Evolutionary conservation across 2,888 invertebrate species (phyloP), one percentile per base, ranked within the genome.

Genomic region (Meliscaeva auricollis): DNA sequence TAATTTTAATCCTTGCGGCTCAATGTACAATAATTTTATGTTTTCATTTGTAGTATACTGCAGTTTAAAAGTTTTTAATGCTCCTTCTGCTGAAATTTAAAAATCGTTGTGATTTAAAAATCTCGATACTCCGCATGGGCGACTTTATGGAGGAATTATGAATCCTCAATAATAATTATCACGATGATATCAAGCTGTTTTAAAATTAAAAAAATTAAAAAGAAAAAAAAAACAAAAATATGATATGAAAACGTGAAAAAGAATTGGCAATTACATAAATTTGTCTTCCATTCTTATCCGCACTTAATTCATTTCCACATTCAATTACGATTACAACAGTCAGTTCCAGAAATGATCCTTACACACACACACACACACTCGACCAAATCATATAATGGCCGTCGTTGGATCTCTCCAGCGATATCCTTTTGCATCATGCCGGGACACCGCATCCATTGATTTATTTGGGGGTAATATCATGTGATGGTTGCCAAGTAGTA

Each of bases 291-390:
- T 41, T 60, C 41, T n/a, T 26, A 41, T 60, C 60, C 60, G n/a
- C 68, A 69, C 64, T 85, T 76, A 76, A 85, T 85, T 76, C 80
- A 68, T 80, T 80, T 85, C 72, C 76, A 72, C 76, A 80, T 85
- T 85, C 80, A 85, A 85, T 80, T 85, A 72, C 52, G 62, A 56
- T 72, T 66, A 72, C 80, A 70, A 44, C 60, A 72, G 58, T 62
- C 52, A 58, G 52, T 41, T 62, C 35, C 30, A 50, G 41, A 56
- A 38, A 64, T 17, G 32, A 64, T 22, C 22, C 62, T 3, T 9
- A 9, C 8, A 0, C 3, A 26, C 26, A n/a, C 26, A 26, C 26
- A 48, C 20, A 46, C 11, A 17, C 3, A 22, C 13, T 7, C 22
- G 2, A 26, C 30, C 26, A 26, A 26, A n/a, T n/a, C 54, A 54